Evolutionary conservation across 2,888 invertebrate species (phyloP), one percentile per base, ranked within the genome.

Genomic region (Nomada ferruginata): DNA sequence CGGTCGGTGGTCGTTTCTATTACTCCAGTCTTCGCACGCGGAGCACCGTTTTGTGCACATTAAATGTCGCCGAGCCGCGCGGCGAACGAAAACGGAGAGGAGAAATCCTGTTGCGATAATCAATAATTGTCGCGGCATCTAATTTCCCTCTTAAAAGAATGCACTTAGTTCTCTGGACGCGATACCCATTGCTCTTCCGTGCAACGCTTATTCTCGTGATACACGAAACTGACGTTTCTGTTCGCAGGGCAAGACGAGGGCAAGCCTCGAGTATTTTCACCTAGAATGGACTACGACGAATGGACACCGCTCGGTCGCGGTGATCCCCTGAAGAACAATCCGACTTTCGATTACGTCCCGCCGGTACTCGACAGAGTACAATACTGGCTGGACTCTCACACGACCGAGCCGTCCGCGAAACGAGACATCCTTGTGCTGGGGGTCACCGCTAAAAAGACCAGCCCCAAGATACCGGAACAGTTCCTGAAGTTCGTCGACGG

Each of bases 291-390:
- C 92, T 97, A 97, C 93, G 97, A 97, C 89, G 97, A 97, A 93
- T 97, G 97, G 97, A 97, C 96, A 84, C 97, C 97, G 0, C 95
- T 97, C 60, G 97, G 97, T 7, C 96, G 96, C 75, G 97, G 97
- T 0, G 97, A 97, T 93, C 97, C 97, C 0, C 92, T 97, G 63
- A 97, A 97, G 89, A 97, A 97, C 91, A 97, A 97, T 91, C 97
- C 97, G 11, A 97, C 97, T 0, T 97, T 96, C 92, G 97, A 97
- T 92, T 97, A 97, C 92, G 97, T 97, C 76, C 97, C 97, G 0
- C 97, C 97, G 0, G 96, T 97, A 2, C 93, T 97, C 55, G 97
- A 97, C 84, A 94, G 96, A 52, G 97, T 97, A 3, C 96, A 96
- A 88, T 97, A 97, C 91, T 97, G 97, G 97, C 95, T 96, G 26